A percentile compares a stretch with the other conserved stretches of the same genome.
Evolutionary conservation across 2,113 vertebrate genomes (phyloP).

Genomic region (Pithys albifrons): DNA sequence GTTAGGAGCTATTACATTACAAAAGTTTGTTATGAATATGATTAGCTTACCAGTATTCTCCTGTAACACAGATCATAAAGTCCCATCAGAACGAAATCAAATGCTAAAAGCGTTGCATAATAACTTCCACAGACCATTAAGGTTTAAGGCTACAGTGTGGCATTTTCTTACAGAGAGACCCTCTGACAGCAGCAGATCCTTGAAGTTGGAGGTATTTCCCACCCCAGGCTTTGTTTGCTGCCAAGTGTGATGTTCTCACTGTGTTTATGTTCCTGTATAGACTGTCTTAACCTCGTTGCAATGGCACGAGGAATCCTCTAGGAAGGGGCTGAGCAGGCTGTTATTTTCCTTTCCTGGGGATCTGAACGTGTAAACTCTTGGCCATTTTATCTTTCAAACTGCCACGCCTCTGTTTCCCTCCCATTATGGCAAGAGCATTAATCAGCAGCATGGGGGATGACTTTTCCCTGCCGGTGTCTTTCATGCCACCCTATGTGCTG

Average conservation of each 20-base stretch:
- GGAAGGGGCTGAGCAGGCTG: background rate
- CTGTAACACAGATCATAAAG: conserved; percentile 50
- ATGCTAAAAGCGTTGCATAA: conserved; percentile 26
- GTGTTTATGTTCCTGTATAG: background rate
- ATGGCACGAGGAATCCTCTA: background rate
- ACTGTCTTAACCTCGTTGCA: background rate
- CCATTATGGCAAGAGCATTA: background rate
- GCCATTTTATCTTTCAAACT: background rate
- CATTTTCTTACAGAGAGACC: conserved; percentile 41
- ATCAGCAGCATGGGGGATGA: background rate
- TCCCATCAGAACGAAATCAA: background rate
- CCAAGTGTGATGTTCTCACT: background rate
- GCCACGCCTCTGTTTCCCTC: background rate
- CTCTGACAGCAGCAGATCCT: conserved; percentile 17
- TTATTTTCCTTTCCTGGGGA: background rate
- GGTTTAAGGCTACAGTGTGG: conserved; percentile 30
- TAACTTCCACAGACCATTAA: conserved; percentile 60
- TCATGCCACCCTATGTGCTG: background rate
- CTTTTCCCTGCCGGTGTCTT: background rate
- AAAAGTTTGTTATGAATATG: conserved; percentile 10
- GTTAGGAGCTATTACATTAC: conserved; percentile 10
- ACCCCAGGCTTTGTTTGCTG: background rate
- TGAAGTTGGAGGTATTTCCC: background rate
- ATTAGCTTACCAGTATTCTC: conserved; percentile 46
- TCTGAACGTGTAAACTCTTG: background rate